These are phyloP conservation scores for Axinella damicornis DNA, from an alignment of 37 sponge, comb jelly and placozoan genomes.

Conservation along the genomic window DNA sequence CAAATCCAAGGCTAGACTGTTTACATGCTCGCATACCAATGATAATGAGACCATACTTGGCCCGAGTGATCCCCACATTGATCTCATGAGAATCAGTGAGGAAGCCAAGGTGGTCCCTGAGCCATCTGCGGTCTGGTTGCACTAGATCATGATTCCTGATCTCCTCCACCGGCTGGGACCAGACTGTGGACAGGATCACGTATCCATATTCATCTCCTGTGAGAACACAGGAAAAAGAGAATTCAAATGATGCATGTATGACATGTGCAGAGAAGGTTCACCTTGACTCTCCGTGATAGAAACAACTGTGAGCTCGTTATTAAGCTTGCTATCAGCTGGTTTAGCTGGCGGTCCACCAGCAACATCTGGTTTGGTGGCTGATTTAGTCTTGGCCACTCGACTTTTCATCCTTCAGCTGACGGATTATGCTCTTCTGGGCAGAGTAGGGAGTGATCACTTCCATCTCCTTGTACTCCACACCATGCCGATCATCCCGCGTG, in stretches of 20 bases:
- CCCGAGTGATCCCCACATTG: conserved; percentile 79
- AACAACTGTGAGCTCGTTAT: conserved; percentile 7
- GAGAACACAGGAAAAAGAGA: not conserved
- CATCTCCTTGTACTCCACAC: not conserved
- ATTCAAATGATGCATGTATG: no score
- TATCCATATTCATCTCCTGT: conserved; percentile 83
- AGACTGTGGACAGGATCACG: conserved; percentile 77
- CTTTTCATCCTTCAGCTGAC: no score
- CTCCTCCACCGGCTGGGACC: conserved; percentile 62
- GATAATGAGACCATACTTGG: conserved; percentile 75
- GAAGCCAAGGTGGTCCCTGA: conserved; percentile 74
- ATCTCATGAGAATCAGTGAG: conserved; percentile 75
- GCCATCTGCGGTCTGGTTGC: conserved; percentile 64
- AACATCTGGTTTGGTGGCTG: not conserved
- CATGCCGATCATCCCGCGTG: not conserved
- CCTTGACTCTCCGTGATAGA: conserved; percentile 82
- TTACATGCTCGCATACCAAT: conserved; percentile 59
- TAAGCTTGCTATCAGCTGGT: not conserved
- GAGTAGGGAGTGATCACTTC: conserved; percentile 74
- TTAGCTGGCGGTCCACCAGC: not conserved
- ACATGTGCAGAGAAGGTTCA: not conserved
- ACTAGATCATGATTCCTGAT: conserved; percentile 47
- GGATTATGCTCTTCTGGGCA: conserved; percentile 50
- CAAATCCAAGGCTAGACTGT: not conserved
- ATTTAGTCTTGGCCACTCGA: not conserved